Conservation (phyloP, 2,888 invertebrate species). For the Chironomus tentans region DNA sequence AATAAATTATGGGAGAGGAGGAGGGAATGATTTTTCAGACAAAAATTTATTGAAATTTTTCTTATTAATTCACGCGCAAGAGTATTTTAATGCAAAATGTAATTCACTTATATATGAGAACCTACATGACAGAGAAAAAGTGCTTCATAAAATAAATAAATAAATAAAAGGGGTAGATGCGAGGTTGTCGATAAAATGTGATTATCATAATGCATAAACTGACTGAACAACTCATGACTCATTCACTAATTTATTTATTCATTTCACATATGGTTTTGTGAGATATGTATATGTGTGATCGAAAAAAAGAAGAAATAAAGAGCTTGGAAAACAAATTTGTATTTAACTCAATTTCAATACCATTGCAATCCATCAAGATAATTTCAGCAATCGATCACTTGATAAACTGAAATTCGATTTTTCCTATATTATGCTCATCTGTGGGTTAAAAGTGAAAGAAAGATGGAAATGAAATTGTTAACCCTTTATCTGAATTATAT, state of each 20-base stretch:
- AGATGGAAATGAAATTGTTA: background rate
- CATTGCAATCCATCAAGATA: conserved; percentile 26
- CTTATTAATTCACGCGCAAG: conserved; percentile 15
- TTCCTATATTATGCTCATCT: background rate
- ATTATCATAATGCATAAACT: conserved; percentile 18
- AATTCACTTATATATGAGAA: background rate
- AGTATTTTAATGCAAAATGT: conserved; percentile 14
- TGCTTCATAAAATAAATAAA: background rate
- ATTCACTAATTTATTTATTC: background rate
- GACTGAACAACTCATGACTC: background rate
- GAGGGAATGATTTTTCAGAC: background rate
- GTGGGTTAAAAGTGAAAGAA: background rate
- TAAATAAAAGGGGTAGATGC: background rate
- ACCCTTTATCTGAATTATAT: background rate
- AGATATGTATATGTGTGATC: too few species aligned
- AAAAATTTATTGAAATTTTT: conserved; percentile 25
- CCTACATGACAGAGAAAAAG: background rate
- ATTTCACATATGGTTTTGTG: background rate
- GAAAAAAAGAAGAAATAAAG: background rate
- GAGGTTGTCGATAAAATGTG: conserved; percentile 16
- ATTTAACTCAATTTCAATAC: conserved; percentile 25
- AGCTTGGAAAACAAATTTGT: conserved; percentile 16
- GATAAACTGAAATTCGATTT: conserved; percentile 10
- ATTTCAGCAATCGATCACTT: conserved; percentile 23
- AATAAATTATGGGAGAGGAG: background rate